Percentiles rank a stretch among this genome's conserved stretches.
phyloP scores from a whole-genome alignment of 1,140 invertebrate species.

The Scaptodrosophila lebanonensis region DNA sequence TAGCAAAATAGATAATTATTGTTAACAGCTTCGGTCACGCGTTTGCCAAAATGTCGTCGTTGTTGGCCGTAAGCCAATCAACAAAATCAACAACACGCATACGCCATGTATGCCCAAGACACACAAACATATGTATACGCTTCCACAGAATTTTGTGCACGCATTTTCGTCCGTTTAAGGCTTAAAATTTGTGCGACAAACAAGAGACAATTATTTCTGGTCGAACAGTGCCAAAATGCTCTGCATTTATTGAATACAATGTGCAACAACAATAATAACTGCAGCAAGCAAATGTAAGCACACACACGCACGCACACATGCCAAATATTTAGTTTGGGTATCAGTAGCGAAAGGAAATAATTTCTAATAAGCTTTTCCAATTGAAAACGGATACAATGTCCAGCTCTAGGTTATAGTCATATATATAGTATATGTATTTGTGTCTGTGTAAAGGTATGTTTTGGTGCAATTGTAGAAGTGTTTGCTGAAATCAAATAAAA shows the following conservation, averaged over 20 bases:
- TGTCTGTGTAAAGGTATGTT: conserved; percentile 24
- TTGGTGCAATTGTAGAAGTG: conserved; percentile 29
- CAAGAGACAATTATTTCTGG: no score
- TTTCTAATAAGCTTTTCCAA: conserved; percentile 71
- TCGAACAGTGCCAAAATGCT: conserved; percentile 8
- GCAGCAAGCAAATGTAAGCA: conserved; percentile 13
- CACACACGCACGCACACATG: background rate
- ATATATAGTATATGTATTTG: background rate
- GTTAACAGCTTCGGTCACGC: conserved; percentile 22
- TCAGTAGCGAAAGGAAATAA: conserved; percentile 63
- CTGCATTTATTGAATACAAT: conserved; percentile 43
- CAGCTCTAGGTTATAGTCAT: conserved; percentile 3
- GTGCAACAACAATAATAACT: conserved; percentile 21
- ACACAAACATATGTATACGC: conserved; percentile 13
- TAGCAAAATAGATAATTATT: conserved; percentile 56
- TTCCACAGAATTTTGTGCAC: conserved; percentile 11
- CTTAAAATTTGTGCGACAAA: conserved; percentile 34
- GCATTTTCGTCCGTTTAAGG: conserved; percentile 51
- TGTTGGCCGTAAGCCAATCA: conserved; percentile 61
- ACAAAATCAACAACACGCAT: conserved; percentile 65
- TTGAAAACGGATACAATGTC: conserved; percentile 61
- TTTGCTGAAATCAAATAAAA: conserved; percentile 41
- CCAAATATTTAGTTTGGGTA: conserved; percentile 64
- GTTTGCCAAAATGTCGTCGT: conserved; percentile 4
- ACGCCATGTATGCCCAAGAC: conserved; percentile 43